Evolutionary conservation across 1,140 invertebrate genomes (phyloP), one percentile per base, ranked within the genome.

Genomic region (Aradophagus sp.): DNA sequence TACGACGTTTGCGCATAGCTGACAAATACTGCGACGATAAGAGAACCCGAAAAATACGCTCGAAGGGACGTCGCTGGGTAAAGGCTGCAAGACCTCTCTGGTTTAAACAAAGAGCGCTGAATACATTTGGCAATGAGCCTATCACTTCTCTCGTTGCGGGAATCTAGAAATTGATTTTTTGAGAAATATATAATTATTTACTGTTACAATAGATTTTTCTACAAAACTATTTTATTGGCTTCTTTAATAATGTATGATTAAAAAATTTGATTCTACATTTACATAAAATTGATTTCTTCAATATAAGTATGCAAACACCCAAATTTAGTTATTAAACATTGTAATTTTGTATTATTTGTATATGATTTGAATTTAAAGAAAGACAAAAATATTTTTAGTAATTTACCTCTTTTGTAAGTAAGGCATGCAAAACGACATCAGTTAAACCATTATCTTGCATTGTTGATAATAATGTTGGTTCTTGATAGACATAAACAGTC

Each of bases 401-500:
- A n/a, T n/a, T 29, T 29, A 91, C 92, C 85, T 95, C 93, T 89
- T 97, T 97, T 6, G 93, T 90, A 3, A 97, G 88, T 32, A 96
- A 82, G 38, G 95, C 93, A 80, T 95, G 92, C 2, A 96, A 83
- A 31, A 97, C 92, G 23, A 96, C 93, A 85, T 95, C 93, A 10
- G 95, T 97, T n/a, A 97, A 86, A 16, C 94, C 94, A 82, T 93
- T 94, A 78, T 96, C 94, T 81, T 95, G 93, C 13, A 97, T 81
- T 0, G 93, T 92, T 0, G 93, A 95, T 2, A 97, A 79, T 23
- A 97, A 81, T 2, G 94, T 93, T 0, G 95, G 95, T 83, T 97
- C 95, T 88, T 97, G 95, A 84, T 96, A 97, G 7, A 97, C 93
- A 76, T 96, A 97, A 3, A 95, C 94, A 2, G 95, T 96, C 8